phyloP scores from a whole-genome alignment of 2,797 vertebrate species.

The Smutsia temminckii region DNA sequence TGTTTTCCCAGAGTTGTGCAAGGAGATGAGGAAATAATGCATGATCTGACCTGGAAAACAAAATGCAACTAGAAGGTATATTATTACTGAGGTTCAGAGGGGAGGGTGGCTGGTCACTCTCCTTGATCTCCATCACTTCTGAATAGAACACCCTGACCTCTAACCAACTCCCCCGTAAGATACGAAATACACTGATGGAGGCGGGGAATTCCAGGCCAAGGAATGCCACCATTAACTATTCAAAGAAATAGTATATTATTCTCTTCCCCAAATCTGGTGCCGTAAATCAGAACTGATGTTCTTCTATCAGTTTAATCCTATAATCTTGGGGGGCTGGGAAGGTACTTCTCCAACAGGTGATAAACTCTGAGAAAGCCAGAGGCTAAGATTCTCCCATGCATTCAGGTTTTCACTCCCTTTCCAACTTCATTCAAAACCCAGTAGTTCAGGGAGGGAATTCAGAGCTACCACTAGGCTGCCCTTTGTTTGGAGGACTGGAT shows the following conservation, averaged over 20 bases:
- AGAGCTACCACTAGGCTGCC: not conserved
- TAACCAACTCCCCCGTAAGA: not conserved
- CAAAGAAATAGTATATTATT: constrained; percentile 78
- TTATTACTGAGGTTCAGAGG: not conserved
- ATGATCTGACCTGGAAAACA: not conserved
- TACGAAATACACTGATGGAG: not conserved
- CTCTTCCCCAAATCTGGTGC: constrained; percentile 78
- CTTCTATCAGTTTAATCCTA: constrained; percentile 74
- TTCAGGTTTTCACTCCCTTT: not conserved
- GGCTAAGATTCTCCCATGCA: constrained; percentile 14
- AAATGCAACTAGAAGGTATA: not conserved
- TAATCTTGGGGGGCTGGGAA: constrained; percentile 68
- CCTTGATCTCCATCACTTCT: constrained; percentile 6
- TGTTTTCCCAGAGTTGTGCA: not conserved
- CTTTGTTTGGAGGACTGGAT: not conserved
- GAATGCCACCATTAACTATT: constrained; percentile 59
- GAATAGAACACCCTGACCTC: not conserved
- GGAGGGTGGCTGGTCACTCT: not conserved
- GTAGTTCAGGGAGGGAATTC: constrained; percentile 9
- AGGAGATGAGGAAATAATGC: not conserved
- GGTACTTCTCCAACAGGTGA: constrained; percentile 62
- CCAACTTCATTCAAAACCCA: constrained; percentile 34
- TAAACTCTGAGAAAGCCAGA: constrained; percentile 63
- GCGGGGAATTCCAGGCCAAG: not conserved
- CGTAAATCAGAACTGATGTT: constrained; percentile 78